Evolutionary conservation across 2,797 vertebrate genomes (phyloP), one percentile per base, ranked within the genome.

Genomic region (Halcyon chelicuti): DNA sequence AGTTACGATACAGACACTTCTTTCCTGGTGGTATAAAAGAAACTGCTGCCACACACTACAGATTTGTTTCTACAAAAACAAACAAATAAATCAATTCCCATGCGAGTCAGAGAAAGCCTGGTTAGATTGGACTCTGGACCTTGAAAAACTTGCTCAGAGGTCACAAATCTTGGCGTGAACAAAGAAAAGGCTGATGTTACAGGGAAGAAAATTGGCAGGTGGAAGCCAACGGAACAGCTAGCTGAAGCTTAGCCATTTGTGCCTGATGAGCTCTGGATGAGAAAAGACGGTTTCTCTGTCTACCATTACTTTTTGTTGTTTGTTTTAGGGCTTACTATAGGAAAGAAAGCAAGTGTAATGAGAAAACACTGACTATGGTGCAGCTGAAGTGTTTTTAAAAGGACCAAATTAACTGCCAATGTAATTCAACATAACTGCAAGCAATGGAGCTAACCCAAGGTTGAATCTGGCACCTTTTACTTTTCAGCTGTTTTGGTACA

Each of bases 311-410:
- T 93, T 92, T 89, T 86, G 31, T 66, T 90, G 84, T 52, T 89
- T 82, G 25, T 90, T 94, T 94, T 81, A 84, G 31, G 44, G 42
- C 60, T 94, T 90, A 31, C 35, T 91, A 44, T 14, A 82, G 58
- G 76, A 90, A 94, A 63, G 47, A 91, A 75, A 94, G 28, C 42
- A 83, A 87, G 39, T 35, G 35, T 66, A 40, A 84, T 88, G 79
- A 92, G 90, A 88, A 93, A 94, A 93, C 1, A 5, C 55, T 77
- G 72, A 74, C 71, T 87, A 1, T 39, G 55, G 25, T 70, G 55
- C 54, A 72, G 39, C 16, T 93, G 66, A 88, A 86, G 28, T 88
- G 51, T 91, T 92, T 90, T 72, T 83, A 79, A 90, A 94, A 91
- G 47, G 66, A 21, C 58, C 70, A 70, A 55, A 78, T 78, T 91